These are phyloP conservation scores for Lysandra coridon DNA, from an alignment of 2,888 invertebrate species.

Conservation along the genomic window DNA sequence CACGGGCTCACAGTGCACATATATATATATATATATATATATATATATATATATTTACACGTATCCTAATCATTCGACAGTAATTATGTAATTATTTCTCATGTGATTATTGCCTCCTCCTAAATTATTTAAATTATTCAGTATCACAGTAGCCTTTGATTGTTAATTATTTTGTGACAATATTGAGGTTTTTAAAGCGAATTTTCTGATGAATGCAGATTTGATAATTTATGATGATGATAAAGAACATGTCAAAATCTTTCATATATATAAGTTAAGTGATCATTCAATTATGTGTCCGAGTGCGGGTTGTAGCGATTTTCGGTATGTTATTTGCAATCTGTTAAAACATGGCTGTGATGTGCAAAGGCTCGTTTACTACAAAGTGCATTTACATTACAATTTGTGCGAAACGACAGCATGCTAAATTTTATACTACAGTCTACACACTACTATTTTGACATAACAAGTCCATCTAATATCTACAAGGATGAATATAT, in stretches of 20 bases:
- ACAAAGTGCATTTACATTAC: neutral
- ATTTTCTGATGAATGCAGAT: too few species aligned
- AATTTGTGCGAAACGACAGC: neutral
- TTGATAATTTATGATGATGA: too few species aligned
- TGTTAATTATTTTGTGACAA: neutral
- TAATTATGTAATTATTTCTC: slow-evolving; percentile 4
- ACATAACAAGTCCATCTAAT: neutral
- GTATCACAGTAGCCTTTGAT: neutral
- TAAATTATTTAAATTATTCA: neutral
- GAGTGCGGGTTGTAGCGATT: too few species aligned
- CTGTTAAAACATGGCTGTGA: neutral
- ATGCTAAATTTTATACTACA: neutral
- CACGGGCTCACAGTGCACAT: neutral
- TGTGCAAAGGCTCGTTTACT: neutral
- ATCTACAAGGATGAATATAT: neutral
- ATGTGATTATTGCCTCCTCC: neutral
- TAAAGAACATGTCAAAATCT: too few species aligned
- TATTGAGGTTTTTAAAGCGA: neutral
- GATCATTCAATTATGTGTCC: too few species aligned
- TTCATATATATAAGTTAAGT: too few species aligned
- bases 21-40: too few species aligned
- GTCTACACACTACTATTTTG: neutral
- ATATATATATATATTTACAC: neutral
- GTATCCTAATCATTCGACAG: neutral
- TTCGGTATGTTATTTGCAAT: neutral